Evolutionary conservation across 1,140 invertebrate species (phyloP).

Genomic region (Stratiolaelaps scimitus): DNA sequence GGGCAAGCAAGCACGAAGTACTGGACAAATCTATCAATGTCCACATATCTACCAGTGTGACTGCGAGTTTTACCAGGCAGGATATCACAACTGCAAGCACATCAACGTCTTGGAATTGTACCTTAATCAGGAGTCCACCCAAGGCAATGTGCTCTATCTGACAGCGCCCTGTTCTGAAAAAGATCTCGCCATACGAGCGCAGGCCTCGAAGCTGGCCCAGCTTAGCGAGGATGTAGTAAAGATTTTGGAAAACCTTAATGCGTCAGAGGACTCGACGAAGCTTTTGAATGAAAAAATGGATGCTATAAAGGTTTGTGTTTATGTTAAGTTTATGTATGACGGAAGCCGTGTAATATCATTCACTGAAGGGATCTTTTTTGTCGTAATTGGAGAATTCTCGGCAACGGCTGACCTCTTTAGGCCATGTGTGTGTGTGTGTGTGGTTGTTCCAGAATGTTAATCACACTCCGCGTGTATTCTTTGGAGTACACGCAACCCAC

Average conservation of each 20-base stretch:
- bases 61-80: constrained; percentile 23
- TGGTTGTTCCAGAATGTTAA: too few species aligned
- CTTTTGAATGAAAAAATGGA: not conserved
- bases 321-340: too few species aligned
- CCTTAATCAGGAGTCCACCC: constrained; percentile 4
- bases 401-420: too few species aligned
- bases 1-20: not conserved
- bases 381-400: too few species aligned
- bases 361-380: too few species aligned
- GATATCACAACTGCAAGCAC: constrained; percentile 25
- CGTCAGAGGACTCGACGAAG: not conserved
- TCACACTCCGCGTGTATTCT: too few species aligned
- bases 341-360: too few species aligned
- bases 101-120: constrained; percentile 20
- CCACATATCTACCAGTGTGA: constrained; percentile 25
- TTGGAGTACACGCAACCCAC: too few species aligned
- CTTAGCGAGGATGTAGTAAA: constrained; percentile 3
- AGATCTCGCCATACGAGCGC: not conserved
- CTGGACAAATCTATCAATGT: not conserved
- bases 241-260: constrained; percentile 9
- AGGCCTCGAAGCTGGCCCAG: not conserved
- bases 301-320: constrained; percentile 8
- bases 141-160: constrained; percentile 20
- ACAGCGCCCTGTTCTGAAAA: constrained; percentile 10
- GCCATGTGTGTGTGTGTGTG: too few species aligned